Evolutionary conservation across 2,888 invertebrate genomes (phyloP).

Genomic region (Gastracanthus pulcherrimus): DNA sequence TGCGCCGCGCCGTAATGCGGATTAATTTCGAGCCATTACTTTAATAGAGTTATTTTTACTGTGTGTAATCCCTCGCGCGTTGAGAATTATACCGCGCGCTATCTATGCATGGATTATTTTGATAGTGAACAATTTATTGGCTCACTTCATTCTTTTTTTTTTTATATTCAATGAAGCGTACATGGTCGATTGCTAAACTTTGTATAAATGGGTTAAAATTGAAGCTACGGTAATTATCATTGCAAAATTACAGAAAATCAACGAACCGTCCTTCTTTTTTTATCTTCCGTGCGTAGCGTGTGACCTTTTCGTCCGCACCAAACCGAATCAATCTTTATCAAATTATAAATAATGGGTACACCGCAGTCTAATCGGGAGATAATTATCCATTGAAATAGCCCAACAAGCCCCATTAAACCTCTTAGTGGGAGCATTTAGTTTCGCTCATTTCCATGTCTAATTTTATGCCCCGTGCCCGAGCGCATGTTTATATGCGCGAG

Average conservation of each 20-base stretch:
- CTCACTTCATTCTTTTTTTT: not conserved
- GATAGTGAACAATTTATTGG: constrained; percentile 1
- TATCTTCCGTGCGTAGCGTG: not conserved
- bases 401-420: constrained; percentile 20
- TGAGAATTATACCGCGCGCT: not conserved
- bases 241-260: constrained; percentile 25
- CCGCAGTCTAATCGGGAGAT: constrained; percentile 20
- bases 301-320: constrained; percentile 4
- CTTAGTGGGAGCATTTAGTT: constrained; percentile 48
- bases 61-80: not conserved
- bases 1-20: constrained; percentile 1
- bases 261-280: not conserved
- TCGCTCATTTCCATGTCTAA: constrained; percentile 51
- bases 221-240: not conserved
- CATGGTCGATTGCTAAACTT: constrained; percentile 1
- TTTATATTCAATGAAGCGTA: not conserved
- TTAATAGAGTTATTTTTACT: not conserved
- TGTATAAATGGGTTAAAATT: not conserved
- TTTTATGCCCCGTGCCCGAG: not conserved
- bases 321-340: constrained; percentile 37
- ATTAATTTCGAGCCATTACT: constrained; percentile 1
- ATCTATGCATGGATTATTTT: not conserved
- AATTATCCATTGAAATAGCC: constrained; percentile 39
- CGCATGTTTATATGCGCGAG: not conserved
- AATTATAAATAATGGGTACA: constrained; percentile 50